Base-by-base conservation (phyloP, 2,113 vertebrate genomes). In the Clinocottus analis region DNA sequence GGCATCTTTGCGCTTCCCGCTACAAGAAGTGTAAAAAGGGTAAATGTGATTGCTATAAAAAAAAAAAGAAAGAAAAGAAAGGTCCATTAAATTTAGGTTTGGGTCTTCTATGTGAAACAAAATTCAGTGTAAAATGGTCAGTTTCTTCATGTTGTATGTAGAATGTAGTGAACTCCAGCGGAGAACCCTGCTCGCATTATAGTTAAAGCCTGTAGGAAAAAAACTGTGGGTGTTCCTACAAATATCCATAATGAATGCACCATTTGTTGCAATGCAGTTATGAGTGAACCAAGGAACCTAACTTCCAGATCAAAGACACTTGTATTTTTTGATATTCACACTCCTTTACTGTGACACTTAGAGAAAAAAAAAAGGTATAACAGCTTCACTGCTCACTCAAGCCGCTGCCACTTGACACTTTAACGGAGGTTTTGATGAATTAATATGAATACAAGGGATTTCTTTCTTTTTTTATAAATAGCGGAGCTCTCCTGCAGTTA, bases 401-500 rank as follows among this genome's bases (percentile, higher is more conserved):
- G 70, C 64, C 14, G 9, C 74, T 79, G 85, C 80, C 73, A 89
- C 82, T 89, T 82, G 70, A 81, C 72, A 63, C 84, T 79, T 85
- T 71, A 64, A 85, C 61, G 33, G 62, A 89, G 47, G 59, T 80
- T 80, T 80, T 76, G 56, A 83, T 80, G 63, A 86, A 53, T 72
- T n/a, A 82, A 72, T 75, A 77, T 74, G 45, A 90, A 82, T 64
- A 67, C 64, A 71, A 51, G 33, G 35, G 45, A 11, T n/a, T 77
- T 80, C 29, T 43, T 43, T 43, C 13, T 78, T 86, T 55, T 79
- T 86, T 39, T n/a, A n/a, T n/a, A 80, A 80, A 79, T 45, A 77
- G 72, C 75, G 67, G 66, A 83, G 79, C 82, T 80, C 83, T 87
- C 80, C 80, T 77, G 82, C 73, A 33, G 87, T 83, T 83, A 74